These are phyloP conservation scores for Platypus cylindrus DNA, from an alignment of 2,888 invertebrate genomes.

Conservation along the genomic window DNA sequence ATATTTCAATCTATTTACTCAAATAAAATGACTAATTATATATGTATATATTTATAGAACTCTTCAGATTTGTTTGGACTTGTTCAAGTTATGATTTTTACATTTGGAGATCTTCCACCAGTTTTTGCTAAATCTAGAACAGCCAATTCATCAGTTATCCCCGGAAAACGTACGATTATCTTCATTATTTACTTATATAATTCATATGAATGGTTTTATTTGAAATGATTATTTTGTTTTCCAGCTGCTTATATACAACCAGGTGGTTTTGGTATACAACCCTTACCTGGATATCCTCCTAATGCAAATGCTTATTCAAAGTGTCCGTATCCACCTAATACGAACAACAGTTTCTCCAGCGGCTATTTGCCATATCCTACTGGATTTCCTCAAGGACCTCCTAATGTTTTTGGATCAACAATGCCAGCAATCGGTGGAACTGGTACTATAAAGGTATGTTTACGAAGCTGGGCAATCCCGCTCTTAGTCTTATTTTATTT, in stretches of 20 bases:
- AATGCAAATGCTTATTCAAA: conserved; percentile 11
- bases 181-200: not conserved
- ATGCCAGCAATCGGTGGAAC: conserved; percentile 6
- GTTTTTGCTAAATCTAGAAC: conserved; percentile 65
- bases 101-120: conserved; percentile 92
- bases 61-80: conserved; percentile 78
- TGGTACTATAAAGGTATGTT: conserved; percentile 13
- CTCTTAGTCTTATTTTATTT: too few species aligned
- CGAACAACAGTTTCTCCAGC: conserved; percentile 6
- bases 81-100: conserved; percentile 80
- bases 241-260: conserved; percentile 7
- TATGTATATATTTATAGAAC: conserved; percentile 35
- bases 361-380: conserved; percentile 13
- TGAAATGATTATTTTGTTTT: conserved; percentile 1
- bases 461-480: too few species aligned
- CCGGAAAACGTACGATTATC: conserved; percentile 1
- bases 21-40: conserved; percentile 2
- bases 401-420: conserved; percentile 9
- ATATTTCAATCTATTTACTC: not conserved
- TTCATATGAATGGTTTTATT: not conserved
- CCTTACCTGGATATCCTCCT: conserved; percentile 8
- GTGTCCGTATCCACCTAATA: conserved; percentile 11
- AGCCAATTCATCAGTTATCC: conserved; percentile 4
- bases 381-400: conserved; percentile 15
- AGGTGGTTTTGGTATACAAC: conserved; percentile 6